These are phyloP conservation scores for Zosterops borbonicus DNA, from an alignment of 2,113 vertebrate genomes.

Conservation along the genomic window DNA sequence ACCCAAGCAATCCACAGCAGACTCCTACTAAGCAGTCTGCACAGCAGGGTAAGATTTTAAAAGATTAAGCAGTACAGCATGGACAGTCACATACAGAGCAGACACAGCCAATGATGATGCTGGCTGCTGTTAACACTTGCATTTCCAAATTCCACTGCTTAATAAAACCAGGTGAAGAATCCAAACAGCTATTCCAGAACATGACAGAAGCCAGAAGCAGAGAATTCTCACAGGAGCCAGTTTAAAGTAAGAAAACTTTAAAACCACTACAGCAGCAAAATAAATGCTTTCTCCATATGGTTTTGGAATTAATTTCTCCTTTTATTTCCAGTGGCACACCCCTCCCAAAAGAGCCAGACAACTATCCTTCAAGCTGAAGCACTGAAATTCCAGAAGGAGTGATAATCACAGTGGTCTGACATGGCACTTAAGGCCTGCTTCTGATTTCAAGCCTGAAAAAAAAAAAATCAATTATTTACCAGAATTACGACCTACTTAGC, in stretches of 20 bases:
- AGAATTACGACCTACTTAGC: slow-evolving; percentile 27
- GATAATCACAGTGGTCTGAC: background rate
- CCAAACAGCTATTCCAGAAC: background rate
- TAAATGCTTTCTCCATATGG: background rate
- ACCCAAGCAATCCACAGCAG: background rate
- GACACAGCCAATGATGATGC: background rate
- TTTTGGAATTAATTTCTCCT: slow-evolving; percentile 5
- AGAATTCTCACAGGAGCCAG: background rate
- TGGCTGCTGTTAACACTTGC: background rate
- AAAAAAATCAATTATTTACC: slow-evolving; percentile 46
- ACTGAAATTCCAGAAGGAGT: background rate
- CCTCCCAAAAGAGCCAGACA: background rate
- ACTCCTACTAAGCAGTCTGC: background rate
- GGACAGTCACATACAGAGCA: background rate
- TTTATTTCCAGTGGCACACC: background rate
- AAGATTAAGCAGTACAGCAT: background rate
- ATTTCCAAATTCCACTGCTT: background rate
- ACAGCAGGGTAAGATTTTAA: background rate
- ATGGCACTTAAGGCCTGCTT: background rate
- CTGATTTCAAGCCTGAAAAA: slow-evolving; percentile 7
- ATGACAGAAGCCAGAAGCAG: background rate
- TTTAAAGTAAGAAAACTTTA: background rate
- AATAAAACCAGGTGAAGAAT: background rate
- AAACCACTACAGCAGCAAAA: background rate
- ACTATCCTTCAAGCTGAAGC: background rate